A percentile compares a stretch with the other conserved stretches of the same genome.
These are phyloP conservation scores for Temnothorax unifasciatus DNA, from an alignment of 2,888 invertebrate genomes.

Conservation along the genomic window DNA sequence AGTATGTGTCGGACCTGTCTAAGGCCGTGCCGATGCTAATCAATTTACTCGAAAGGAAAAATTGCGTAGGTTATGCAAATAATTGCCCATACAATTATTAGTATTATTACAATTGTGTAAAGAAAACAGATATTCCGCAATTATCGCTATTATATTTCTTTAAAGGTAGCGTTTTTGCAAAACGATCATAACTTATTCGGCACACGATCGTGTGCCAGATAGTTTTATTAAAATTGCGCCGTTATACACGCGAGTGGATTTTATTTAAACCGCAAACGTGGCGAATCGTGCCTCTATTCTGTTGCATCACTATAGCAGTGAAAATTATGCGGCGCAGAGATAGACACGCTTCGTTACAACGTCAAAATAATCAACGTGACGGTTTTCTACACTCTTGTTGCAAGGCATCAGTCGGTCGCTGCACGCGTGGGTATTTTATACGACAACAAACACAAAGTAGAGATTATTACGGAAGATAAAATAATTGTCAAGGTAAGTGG, in stretches of 20 bases:
- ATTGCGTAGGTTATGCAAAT: constrained; percentile 18
- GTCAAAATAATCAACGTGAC: constrained; percentile 57
- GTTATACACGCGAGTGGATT: not conserved
- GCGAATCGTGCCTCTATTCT: constrained; percentile 23
- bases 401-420: not conserved
- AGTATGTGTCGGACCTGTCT: not conserved
- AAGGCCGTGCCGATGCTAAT: not conserved
- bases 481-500: not conserved
- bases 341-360: constrained; percentile 58
- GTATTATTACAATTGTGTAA: not conserved
- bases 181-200: not conserved
- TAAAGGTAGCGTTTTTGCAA: not conserved
- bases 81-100: not conserved
- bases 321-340: constrained; percentile 49
- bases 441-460: not conserved
- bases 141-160: constrained; percentile 1
- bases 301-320: constrained; percentile 52
- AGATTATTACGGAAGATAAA: not conserved
- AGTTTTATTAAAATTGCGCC: constrained; percentile 34
- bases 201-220: not conserved
- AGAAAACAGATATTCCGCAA: not conserved
- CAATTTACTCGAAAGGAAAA: constrained; percentile 18
- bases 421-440: constrained; percentile 4
- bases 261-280: constrained; percentile 35
- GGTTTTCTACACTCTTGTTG: constrained; percentile 15